Base-by-base conservation (phyloP, 2,797 vertebrate species). In the Gambelia wislizenii region DNA sequence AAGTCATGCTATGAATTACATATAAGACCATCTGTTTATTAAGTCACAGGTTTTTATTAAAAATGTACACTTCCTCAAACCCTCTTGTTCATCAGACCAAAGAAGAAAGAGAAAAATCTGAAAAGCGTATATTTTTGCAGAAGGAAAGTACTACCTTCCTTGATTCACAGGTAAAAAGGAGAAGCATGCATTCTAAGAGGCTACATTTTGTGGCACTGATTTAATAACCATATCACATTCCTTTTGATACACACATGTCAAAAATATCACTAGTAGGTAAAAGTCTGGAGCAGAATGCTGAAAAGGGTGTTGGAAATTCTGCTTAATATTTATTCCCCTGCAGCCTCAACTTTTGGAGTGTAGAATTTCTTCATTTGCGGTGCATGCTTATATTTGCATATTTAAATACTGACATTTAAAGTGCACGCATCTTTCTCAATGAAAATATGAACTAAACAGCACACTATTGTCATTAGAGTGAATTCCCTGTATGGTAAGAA, bases 71-170 rank as follows among this genome's bases (percentile, higher is more conserved):
- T 95, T 96, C 89, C 95, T 94, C 93, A 91, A 76, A 83, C 85
- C 95, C 87, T 87, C 86, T 94, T 93, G 86, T 91, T 95, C 89
- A 97, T 94, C 96, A 99, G 99, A 97, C 96, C 94, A 96, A 97
- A 96, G 97, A 98, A 97, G 98, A 98, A 94, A 97, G 86, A 95
- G 97, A 97, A 91, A 96, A 96, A 97, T 96, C 96, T 96, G 97
- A 97, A 96, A 97, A 97, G 93, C 95, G 96, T 95, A 94, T 96
- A 94, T 92, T 97, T 96, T 97, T 97, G 95, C 97, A 97, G 92
- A 97, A 97, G 95, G 97, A 96, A 96, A 97, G 95, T 91, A 94
- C 96, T 94, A 92, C 97, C 95, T 96, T 97, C 95, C 94, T 97
- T 97, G 97, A 97, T 96, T 94, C 96, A 95, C 97, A 97, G 97